Percentiles rank a stretch among this genome's conserved stretches.
Evolutionary conservation across 1,140 invertebrate genomes (phyloP).

Genomic region (Linepithema humile): DNA sequence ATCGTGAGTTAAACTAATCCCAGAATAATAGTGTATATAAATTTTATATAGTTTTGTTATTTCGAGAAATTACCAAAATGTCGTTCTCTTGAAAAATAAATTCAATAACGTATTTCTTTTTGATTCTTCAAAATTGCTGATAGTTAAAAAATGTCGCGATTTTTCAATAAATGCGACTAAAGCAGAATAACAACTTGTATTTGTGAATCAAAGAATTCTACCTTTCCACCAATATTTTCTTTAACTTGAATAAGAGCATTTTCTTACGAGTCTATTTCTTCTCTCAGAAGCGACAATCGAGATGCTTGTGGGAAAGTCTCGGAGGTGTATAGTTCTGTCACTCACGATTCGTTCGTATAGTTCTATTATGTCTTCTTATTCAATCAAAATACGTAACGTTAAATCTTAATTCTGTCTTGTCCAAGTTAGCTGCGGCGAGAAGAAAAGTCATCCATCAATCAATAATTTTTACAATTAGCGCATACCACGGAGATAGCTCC

Average conservation of each 20-base stretch:
- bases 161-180: too few relatives aligned
- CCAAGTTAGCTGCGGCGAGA: background rate
- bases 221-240: too few relatives aligned
- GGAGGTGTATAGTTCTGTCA: background rate
- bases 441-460: conserved; percentile 43
- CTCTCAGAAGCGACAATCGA: background rate
- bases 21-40: too few relatives aligned
- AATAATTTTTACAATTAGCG: conserved; percentile 47
- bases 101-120: too few relatives aligned
- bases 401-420: conserved; percentile 33
- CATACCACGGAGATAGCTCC: conserved; percentile 29
- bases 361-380: conserved; percentile 30
- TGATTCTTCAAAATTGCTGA: too few relatives aligned
- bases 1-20: background rate
- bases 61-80: too few relatives aligned
- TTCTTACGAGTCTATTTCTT: background rate
- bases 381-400: conserved; percentile 38
- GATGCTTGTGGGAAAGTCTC: background rate
- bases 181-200: too few relatives aligned
- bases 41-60: too few relatives aligned
- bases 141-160: too few relatives aligned
- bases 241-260: background rate
- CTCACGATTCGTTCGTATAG: background rate
- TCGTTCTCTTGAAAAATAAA: too few relatives aligned
- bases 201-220: too few relatives aligned